Conservation (phyloP, 2,113 vertebrate species). For the Entomyzon cyanotis region DNA sequence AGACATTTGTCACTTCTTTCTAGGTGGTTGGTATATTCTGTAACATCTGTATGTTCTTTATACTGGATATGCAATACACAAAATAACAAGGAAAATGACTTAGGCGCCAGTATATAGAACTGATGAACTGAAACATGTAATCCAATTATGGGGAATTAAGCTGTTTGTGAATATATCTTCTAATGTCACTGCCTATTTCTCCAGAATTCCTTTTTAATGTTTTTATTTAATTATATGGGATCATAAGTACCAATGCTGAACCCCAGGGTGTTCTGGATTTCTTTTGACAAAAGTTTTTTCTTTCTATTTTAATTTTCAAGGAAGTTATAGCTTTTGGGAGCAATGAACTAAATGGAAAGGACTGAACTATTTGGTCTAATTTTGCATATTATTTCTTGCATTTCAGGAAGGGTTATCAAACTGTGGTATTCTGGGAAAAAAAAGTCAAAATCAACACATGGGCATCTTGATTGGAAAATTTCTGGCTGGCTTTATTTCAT, state of each 20-base stretch:
- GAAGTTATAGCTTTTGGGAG: background rate
- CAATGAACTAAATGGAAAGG: background rate
- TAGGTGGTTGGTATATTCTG: background rate
- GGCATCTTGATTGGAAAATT: background rate
- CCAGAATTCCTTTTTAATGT: background rate
- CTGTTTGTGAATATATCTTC: background rate
- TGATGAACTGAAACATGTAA: fast-evolving
- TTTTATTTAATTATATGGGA: background rate
- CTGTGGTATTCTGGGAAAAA: background rate
- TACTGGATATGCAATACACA: background rate
- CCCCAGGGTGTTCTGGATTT: background rate
- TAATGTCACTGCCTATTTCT: background rate
- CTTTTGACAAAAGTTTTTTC: background rate
- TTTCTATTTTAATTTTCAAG: background rate
- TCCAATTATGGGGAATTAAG: background rate
- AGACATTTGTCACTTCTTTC: background rate
- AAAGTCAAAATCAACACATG: background rate
- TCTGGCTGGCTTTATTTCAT: background rate
- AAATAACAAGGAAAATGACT: background rate
- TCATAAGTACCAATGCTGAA: background rate
- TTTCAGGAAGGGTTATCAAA: background rate
- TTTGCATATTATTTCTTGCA: background rate
- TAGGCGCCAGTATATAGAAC: background rate
- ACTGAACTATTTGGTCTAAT: fast-evolving
- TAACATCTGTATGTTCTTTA: background rate